A percentile compares a stretch with the other conserved stretches of the same genome.
These are phyloP conservation scores for Eupithecia exiguata DNA, from an alignment of 2,888 invertebrate genomes.

Conservation along the genomic window DNA sequence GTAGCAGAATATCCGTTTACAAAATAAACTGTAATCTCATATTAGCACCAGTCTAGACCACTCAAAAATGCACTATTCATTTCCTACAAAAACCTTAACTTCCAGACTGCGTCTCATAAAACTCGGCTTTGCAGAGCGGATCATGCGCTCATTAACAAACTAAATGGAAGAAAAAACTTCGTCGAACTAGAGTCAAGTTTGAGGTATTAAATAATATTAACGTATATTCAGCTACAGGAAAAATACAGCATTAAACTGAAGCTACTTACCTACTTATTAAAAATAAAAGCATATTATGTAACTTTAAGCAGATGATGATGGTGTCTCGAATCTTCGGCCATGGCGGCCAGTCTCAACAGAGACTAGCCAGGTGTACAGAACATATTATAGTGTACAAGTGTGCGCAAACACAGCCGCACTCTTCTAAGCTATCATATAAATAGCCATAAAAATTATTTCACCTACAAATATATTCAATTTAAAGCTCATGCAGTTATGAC, in stretches of 20 bases:
- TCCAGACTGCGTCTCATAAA: constrained; percentile 13
- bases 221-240: neutral
- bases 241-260: neutral
- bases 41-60: constrained; percentile 22
- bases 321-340: no score
- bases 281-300: neutral
- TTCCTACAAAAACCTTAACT: constrained; percentile 25
- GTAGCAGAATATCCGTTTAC: neutral
- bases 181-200: constrained; percentile 45
- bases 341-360: no score
- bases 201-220: constrained; percentile 25
- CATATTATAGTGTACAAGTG: no score
- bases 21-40: constrained; percentile 13
- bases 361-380: no score
- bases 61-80: constrained; percentile 22
- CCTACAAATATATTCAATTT: no score
- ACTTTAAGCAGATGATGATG: no score
- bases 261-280: neutral
- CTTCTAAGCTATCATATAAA: no score
- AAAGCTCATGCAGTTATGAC: no score
- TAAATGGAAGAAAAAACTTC: constrained; percentile 29
- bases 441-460: no score
- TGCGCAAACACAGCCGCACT: no score
- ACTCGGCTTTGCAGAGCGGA: constrained; percentile 21
- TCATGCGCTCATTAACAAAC: constrained; percentile 33